Evolutionary conservation across 2,888 invertebrate genomes (phyloP).

Genomic region (Daptonema setosum): DNA sequence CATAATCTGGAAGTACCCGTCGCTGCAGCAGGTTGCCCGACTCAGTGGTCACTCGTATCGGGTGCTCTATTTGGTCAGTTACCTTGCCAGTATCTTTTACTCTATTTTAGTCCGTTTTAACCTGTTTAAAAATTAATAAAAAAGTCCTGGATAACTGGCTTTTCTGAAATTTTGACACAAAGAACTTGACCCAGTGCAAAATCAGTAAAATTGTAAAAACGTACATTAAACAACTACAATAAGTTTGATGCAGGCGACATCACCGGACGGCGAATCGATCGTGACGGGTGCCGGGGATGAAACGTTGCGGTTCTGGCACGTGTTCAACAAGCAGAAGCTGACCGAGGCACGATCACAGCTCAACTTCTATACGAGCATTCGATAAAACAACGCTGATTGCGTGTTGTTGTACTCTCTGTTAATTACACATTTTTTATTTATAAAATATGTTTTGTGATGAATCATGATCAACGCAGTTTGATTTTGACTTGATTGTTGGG

Average conservation of each 20-base stretch:
- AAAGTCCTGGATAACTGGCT: neutral
- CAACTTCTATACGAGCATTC: slow-evolving; percentile 69
- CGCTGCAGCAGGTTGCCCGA: slow-evolving; percentile 83
- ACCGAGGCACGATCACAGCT: slow-evolving; percentile 69
- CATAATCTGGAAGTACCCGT: slow-evolving; percentile 94
- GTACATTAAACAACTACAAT: neutral
- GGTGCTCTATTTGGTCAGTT: slow-evolving; percentile 54
- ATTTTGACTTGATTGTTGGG: too few species aligned
- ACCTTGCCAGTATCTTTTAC: neutral
- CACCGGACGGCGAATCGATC: slow-evolving; percentile 92
- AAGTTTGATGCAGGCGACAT: slow-evolving; percentile 44
- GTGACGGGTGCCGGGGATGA: slow-evolving; percentile 97
- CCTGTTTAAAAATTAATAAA: neutral
- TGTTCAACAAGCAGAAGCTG: slow-evolving; percentile 75
- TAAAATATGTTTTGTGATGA: too few species aligned
- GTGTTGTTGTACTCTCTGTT: too few species aligned
- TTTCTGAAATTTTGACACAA: slow-evolving; percentile 1
- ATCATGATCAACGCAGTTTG: too few species aligned
- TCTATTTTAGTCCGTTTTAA: neutral
- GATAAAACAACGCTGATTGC: slow-evolving; percentile 36
- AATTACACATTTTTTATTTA: too few species aligned
- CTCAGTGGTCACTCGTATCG: slow-evolving; percentile 85
- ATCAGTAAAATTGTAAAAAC: neutral
- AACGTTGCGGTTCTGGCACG: slow-evolving; percentile 92
- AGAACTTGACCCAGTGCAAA: too few species aligned